These are phyloP conservation scores for Furnarius figulus DNA, from an alignment of 2,113 vertebrate genomes.

Conservation along the genomic window DNA sequence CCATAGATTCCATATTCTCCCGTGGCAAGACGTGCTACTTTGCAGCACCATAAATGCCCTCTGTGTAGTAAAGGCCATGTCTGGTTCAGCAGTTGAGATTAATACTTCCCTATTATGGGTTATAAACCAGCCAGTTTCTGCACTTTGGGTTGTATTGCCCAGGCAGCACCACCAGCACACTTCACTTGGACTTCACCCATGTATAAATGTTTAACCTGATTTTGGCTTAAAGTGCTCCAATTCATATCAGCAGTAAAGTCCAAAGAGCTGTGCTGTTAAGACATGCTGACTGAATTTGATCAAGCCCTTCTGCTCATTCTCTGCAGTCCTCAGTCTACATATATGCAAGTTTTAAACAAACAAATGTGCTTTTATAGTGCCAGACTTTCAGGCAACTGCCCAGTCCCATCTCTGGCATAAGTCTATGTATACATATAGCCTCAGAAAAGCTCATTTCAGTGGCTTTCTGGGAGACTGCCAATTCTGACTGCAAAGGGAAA, in stretches of 20 bases:
- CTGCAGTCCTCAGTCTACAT: background rate
- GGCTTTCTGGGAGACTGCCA: constrained; percentile 44
- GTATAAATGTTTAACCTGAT: background rate
- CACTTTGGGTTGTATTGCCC: background rate
- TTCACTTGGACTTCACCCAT: background rate
- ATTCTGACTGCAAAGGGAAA: constrained; percentile 44
- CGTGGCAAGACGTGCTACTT: background rate
- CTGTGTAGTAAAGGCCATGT: background rate
- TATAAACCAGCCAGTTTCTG: background rate
- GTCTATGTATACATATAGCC: background rate
- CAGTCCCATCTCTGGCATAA: background rate
- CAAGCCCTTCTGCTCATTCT: background rate
- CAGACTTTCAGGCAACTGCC: background rate
- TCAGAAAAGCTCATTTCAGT: constrained; percentile 27
- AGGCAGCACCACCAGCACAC: background rate
- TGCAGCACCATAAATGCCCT: background rate
- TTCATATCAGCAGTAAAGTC: constrained; percentile 1
- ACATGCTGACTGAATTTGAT: background rate
- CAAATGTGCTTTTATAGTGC: background rate
- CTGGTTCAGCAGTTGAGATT: background rate
- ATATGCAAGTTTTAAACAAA: background rate
- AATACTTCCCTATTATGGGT: background rate
- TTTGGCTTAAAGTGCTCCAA: background rate
- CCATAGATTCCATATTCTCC: background rate
- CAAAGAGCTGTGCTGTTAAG: background rate